These are phyloP conservation scores for Toxotes lorentzi DNA, from an alignment of 2,797 vertebrate species.

Conservation along the genomic window DNA sequence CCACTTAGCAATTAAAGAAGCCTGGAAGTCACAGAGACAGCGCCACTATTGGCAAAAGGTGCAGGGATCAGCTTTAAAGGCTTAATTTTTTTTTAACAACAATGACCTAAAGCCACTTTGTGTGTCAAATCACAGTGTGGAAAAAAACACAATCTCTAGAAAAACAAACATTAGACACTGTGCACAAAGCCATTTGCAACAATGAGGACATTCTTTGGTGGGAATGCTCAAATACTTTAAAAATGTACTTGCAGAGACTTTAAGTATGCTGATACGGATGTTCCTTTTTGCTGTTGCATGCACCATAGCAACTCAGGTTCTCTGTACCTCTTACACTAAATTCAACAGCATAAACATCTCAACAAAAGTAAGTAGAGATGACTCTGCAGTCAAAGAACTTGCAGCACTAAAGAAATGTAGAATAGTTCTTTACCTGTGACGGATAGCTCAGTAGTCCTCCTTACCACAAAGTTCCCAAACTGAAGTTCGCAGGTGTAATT, in stretches of 20 bases:
- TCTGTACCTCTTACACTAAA: background rate
- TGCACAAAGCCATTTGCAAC: background rate
- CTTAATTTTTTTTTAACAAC: conserved; percentile 13
- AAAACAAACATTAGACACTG: conserved; percentile 15
- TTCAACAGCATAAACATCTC: background rate
- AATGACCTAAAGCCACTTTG: conserved; percentile 26
- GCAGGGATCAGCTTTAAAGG: conserved; percentile 53
- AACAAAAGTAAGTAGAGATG: background rate
- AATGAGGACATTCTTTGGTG: background rate
- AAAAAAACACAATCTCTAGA: conserved; percentile 7
- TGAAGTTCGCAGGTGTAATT: conserved; percentile 98
- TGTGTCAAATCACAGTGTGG: background rate
- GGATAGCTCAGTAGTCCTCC: conserved; percentile 95
- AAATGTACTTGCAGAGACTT: conserved; percentile 11
- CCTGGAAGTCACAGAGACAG: conserved; percentile 50
- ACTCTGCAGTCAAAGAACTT: background rate
- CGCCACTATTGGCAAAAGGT: conserved; percentile 48
- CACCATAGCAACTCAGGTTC: background rate
- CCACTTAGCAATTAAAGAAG: conserved; percentile 81
- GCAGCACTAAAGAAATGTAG: background rate
- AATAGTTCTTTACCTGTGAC: conserved; percentile 92
- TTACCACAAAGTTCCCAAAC: conserved; percentile 95
- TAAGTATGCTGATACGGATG: background rate
- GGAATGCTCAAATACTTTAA: background rate
- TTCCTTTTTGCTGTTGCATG: background rate